These are phyloP conservation scores for Torymus texanus DNA, from an alignment of 2,888 invertebrate species.

Conservation along the genomic window DNA sequence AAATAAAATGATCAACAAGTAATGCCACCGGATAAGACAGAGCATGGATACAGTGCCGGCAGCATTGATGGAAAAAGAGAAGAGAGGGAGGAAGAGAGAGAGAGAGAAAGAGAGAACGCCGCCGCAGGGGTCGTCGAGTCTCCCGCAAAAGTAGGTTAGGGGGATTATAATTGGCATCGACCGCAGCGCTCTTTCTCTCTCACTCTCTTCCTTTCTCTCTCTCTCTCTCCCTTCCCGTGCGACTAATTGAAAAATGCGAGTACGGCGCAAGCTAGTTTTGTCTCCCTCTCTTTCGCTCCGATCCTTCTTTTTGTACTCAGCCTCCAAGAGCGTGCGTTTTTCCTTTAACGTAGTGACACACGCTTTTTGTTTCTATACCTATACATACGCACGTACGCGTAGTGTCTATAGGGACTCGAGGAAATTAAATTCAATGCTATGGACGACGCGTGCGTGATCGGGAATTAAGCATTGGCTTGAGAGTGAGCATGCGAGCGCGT, in stretches of 20 bases:
- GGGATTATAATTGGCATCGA: slow-evolving; percentile 48
- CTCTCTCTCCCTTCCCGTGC: neutral
- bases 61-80: neutral
- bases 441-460: no score
- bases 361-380: no score
- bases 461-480: no score
- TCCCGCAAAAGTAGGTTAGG: slow-evolving; percentile 34
- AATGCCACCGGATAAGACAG: neutral
- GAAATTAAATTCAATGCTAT: no score
- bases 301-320: neutral
- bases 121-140: slow-evolving; percentile 9
- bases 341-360: no score
- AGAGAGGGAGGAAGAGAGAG: neutral
- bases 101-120: neutral
- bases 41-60: no score
- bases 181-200: neutral
- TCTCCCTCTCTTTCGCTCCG: neutral
- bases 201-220: no score
- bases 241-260: slow-evolving; percentile 48
- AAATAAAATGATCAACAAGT: slow-evolving; percentile 49
- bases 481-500: no score
- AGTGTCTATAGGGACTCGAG: no score
- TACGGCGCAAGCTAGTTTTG: neutral
- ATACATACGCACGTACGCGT: no score
- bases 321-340: neutral